Percentiles rank a stretch among this genome's conserved stretches.
Conservation (phyloP, 2,888 invertebrate genomes). For the Cryptocheilus praepositus region DNA sequence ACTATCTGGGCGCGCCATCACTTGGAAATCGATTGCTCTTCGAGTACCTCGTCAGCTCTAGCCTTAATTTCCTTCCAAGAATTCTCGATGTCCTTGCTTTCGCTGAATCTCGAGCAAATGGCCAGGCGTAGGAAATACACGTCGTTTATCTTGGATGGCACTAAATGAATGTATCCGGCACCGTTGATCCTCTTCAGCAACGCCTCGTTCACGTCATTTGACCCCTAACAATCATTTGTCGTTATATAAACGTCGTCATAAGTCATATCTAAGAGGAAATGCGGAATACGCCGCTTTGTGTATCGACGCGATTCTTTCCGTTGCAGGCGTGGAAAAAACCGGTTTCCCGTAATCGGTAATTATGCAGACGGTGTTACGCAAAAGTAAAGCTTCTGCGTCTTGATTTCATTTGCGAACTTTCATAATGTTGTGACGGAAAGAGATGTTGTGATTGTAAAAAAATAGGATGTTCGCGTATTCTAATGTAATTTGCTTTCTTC, state of each 20-base stretch:
- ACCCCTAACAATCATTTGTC: constrained; percentile 75
- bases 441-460: too few relatives aligned
- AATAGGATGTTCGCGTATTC: too few relatives aligned
- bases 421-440: too few relatives aligned
- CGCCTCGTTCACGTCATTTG: constrained; percentile 88
- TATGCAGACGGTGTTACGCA: too few relatives aligned
- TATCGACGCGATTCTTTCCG: too few relatives aligned
- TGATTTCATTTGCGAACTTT: too few relatives aligned
- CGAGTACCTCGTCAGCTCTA: constrained; percentile 83
- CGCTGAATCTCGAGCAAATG: constrained; percentile 90
- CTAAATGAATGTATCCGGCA: constrained; percentile 92
- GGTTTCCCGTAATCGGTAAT: too few relatives aligned
- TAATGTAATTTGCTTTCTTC: too few relatives aligned
- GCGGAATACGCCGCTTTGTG: too few relatives aligned
- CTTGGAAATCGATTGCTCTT: constrained; percentile 71
- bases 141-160: constrained; percentile 91
- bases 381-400: too few relatives aligned
- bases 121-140: constrained; percentile 92
- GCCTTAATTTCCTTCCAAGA: constrained; percentile 92
- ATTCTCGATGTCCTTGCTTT: constrained; percentile 86
- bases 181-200: constrained; percentile 91
- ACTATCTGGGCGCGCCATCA: constrained; percentile 73
- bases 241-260: background rate
- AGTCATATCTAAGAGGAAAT: background rate
- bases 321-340: too few relatives aligned